phyloP scores from a whole-genome alignment of 2,888 invertebrate species.

The Drosophila hamatofila region DNA sequence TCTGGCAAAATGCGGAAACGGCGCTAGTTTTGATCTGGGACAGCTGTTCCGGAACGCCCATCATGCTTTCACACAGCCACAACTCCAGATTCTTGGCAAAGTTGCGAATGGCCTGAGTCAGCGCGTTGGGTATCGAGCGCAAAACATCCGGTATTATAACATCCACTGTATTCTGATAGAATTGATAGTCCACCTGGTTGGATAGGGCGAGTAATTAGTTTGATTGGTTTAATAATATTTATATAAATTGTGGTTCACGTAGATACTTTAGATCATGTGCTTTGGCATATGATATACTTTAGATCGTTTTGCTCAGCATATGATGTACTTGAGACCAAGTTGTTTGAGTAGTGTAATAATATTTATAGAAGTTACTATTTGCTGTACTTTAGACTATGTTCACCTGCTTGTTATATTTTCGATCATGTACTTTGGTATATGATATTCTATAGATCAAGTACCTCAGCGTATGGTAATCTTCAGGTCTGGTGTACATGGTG shows the following conservation, averaged over 20 bases:
- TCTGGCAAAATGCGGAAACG: slow-evolving; percentile 97
- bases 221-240: not conserved
- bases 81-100: slow-evolving; percentile 96
- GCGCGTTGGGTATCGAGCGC: slow-evolving; percentile 95
- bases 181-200: slow-evolving; percentile 91
- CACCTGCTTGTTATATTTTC: no score
- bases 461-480: no score
- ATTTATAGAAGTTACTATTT: no score
- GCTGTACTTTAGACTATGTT: no score
- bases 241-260: no score
- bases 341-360: no score
- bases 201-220: slow-evolving; percentile 1
- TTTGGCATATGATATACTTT: not conserved
- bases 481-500: no score
- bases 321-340: not conserved
- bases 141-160: slow-evolving; percentile 98
- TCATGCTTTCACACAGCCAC: slow-evolving; percentile 94
- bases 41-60: slow-evolving; percentile 93
- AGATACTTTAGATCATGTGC: not conserved
- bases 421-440: no score
- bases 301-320: not conserved
- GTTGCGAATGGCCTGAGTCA: slow-evolving; percentile 96
- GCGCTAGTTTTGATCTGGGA: slow-evolving; percentile 93
- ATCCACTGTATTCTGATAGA: slow-evolving; percentile 98
- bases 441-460: no score